Conservation (phyloP, 2,888 invertebrate genomes). For the Leptopterna dolabrata region DNA sequence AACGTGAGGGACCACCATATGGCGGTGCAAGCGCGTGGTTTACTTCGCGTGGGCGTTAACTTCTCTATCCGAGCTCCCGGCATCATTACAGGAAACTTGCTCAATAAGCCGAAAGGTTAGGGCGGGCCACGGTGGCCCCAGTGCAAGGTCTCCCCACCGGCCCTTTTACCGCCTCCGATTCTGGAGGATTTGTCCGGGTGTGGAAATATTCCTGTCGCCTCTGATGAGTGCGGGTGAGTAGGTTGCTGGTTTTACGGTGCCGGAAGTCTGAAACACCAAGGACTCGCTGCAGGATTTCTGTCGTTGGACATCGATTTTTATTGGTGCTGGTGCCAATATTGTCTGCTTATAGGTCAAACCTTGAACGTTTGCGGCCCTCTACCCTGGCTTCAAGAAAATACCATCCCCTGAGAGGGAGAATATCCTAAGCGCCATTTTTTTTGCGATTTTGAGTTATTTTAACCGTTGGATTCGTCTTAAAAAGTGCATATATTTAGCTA, state of each 20-base stretch:
- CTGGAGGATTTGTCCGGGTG: background rate
- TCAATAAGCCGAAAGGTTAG: constrained; percentile 23
- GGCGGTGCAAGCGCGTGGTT: constrained; percentile 36
- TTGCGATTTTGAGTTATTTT: no score
- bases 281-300: background rate
- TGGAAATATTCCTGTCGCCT: background rate
- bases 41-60: constrained; percentile 40
- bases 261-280: background rate
- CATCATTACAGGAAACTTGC: constrained; percentile 36
- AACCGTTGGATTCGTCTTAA: no score
- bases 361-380: no score
- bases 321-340: no score
- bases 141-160: constrained; percentile 15
- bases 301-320: background rate
- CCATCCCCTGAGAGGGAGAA: no score
- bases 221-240: background rate
- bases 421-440: no score
- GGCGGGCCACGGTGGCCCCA: constrained; percentile 7
- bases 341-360: no score
- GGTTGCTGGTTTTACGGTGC: background rate
- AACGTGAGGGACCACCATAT: background rate
- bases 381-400: no score
- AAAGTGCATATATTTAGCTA: no score
- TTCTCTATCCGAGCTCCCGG: constrained; percentile 47
- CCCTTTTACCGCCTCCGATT: background rate